These are phyloP conservation scores for Puntigrus tetrazona DNA, from an alignment of 2,113 vertebrate species.

Conservation along the genomic window DNA sequence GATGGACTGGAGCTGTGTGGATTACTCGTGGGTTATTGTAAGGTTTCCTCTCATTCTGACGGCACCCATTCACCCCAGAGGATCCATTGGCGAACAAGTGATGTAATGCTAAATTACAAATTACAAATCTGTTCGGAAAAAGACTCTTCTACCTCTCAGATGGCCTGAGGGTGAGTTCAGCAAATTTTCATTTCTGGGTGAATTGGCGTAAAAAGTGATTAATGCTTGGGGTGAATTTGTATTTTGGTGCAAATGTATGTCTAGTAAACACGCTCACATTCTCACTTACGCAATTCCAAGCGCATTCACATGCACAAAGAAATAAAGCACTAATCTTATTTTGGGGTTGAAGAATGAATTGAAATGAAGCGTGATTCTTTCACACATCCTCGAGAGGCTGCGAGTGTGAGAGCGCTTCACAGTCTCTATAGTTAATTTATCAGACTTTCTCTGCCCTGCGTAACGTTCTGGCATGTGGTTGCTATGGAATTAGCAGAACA, in stretches of 20 bases:
- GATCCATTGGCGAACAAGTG: too few relatives aligned
- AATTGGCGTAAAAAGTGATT: neutral
- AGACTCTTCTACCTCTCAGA: too few relatives aligned
- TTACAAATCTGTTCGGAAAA: too few relatives aligned
- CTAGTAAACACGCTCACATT: neutral
- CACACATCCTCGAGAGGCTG: constrained; percentile 29
- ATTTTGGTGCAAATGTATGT: neutral
- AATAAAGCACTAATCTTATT: constrained; percentile 17
- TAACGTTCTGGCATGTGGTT: constrained; percentile 41
- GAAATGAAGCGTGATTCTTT: constrained; percentile 32
- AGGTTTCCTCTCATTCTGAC: too few relatives aligned
- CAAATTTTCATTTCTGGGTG: too few relatives aligned
- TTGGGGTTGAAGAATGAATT: constrained; percentile 17
- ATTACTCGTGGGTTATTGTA: too few relatives aligned
- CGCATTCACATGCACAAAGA: neutral
- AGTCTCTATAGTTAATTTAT: constrained; percentile 28
- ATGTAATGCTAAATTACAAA: too few relatives aligned
- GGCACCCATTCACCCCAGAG: too few relatives aligned
- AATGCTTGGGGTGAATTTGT: neutral
- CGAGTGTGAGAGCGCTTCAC: constrained; percentile 36
- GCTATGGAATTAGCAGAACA: constrained; percentile 49
- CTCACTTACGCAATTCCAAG: constrained; percentile 23
- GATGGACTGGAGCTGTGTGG: too few relatives aligned
- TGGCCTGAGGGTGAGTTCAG: too few relatives aligned
- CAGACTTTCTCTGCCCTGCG: neutral